Evolutionary conservation across 1,140 invertebrate genomes (phyloP).

Genomic region (Hyposmocoma kahamanoa): DNA sequence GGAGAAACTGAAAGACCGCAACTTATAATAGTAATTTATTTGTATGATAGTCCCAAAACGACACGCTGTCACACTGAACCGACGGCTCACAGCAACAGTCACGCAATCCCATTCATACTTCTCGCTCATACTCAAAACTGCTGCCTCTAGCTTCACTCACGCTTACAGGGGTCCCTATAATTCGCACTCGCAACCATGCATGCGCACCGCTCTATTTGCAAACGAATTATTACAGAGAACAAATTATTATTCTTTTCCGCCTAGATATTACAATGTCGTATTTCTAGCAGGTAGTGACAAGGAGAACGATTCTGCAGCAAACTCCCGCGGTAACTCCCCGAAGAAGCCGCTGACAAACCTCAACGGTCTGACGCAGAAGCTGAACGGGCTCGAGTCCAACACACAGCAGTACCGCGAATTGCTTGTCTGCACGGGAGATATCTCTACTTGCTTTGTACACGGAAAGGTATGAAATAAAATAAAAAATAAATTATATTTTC

Average conservation of each 20-base stretch:
- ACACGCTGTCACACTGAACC: no score
- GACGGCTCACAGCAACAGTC: no score
- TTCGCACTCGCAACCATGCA: not conserved
- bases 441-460: constrained; percentile 84
- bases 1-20: no score
- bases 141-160: not conserved
- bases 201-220: not conserved
- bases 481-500: no score
- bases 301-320: constrained; percentile 79
- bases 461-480: constrained; percentile 61
- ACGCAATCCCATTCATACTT: not conserved
- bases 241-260: not conserved
- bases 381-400: constrained; percentile 42
- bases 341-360: constrained; percentile 67
- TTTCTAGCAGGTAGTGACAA: constrained; percentile 80
- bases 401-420: constrained; percentile 62
- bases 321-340: constrained; percentile 66
- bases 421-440: constrained; percentile 83
- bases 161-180: not conserved
- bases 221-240: not conserved
- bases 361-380: constrained; percentile 64
- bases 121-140: not conserved
- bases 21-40: no score
- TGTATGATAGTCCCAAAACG: no score
- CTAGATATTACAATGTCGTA: not conserved